A percentile compares a stretch with the other conserved stretches of the same genome.
These are phyloP conservation scores for Pycnomerus fuliginosus DNA, from an alignment of 2,888 invertebrate genomes.

Conservation along the genomic window DNA sequence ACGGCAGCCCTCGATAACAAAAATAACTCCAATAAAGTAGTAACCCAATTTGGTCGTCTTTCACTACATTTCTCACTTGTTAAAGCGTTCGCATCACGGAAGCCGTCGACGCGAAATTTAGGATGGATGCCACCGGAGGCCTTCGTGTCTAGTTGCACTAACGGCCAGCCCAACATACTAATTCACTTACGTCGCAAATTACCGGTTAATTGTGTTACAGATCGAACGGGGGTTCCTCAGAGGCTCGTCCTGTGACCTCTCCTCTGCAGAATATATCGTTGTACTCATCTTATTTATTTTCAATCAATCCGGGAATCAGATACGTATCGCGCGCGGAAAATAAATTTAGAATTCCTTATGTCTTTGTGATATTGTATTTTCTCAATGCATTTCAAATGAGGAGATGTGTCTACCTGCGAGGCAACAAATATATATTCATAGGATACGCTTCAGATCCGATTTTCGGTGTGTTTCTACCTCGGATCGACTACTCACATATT, in stretches of 20 bases:
- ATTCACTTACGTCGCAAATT: no score
- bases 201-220: no score
- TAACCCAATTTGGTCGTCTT: slow-evolving; percentile 34
- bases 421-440: slow-evolving; percentile 39
- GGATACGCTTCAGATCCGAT: slow-evolving; percentile 25
- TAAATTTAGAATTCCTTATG: slow-evolving; percentile 37
- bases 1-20: slow-evolving; percentile 40
- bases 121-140: no score
- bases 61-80: slow-evolving; percentile 25
- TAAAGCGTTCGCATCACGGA: no score
- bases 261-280: no score
- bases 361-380: slow-evolving; percentile 35
- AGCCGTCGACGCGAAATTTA: no score
- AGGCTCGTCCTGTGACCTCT: no score
- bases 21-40: slow-evolving; percentile 41
- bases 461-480: no score
- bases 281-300: slow-evolving; percentile 34
- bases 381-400: slow-evolving; percentile 41
- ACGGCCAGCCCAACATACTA: no score
- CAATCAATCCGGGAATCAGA: slow-evolving; percentile 42
- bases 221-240: no score
- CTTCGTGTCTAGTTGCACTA: no score
- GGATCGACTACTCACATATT: no score
- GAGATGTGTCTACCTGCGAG: slow-evolving; percentile 31
- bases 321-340: slow-evolving; percentile 38